phyloP scores from a whole-genome alignment of 2,888 invertebrate genomes.

The Uloborus plumipes region DNA sequence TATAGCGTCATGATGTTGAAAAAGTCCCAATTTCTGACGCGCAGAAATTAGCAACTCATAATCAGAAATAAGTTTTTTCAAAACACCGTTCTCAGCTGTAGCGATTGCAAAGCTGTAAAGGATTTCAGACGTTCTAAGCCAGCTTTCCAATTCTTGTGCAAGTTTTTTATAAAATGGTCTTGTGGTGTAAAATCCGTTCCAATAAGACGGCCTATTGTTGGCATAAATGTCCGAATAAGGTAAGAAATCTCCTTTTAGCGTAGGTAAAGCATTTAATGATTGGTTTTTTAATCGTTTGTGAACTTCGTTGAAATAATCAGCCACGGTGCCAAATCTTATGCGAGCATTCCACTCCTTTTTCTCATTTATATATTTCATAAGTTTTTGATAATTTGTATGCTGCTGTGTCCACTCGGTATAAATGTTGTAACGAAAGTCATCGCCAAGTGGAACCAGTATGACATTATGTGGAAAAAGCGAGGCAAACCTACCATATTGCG shows the following conservation, averaged over 20 bases:
- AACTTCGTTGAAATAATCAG: constrained; percentile 87
- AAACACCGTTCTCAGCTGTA: constrained; percentile 18
- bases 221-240: constrained; percentile 95
- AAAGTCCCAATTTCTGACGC: constrained; percentile 87
- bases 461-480: constrained; percentile 92
- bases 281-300: constrained; percentile 68
- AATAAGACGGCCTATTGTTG: constrained; percentile 92
- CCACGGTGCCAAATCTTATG: constrained; percentile 89
- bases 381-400: constrained; percentile 89
- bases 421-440: constrained; percentile 94
- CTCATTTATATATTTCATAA: constrained; percentile 89
- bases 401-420: constrained; percentile 94
- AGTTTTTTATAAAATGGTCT: constrained; percentile 78
- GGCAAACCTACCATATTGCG: constrained; percentile 90
- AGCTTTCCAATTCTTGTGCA: constrained; percentile 81
- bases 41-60: constrained; percentile 73
- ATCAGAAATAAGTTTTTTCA: constrained; percentile 55
- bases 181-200: constrained; percentile 97
- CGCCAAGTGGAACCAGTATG: constrained; percentile 92
- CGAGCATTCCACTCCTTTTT: constrained; percentile 77
- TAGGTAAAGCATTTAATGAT: constrained; percentile 71
- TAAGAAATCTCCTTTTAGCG: constrained; percentile 93
- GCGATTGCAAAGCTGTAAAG: constrained; percentile 77
- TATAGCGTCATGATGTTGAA: constrained; percentile 98
- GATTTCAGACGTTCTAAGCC: constrained; percentile 85